Percentiles rank a stretch among this genome's conserved stretches.
These are phyloP conservation scores for Phoxinus dragarum DNA, from an alignment of 2,797 vertebrate species.

Conservation along the genomic window DNA sequence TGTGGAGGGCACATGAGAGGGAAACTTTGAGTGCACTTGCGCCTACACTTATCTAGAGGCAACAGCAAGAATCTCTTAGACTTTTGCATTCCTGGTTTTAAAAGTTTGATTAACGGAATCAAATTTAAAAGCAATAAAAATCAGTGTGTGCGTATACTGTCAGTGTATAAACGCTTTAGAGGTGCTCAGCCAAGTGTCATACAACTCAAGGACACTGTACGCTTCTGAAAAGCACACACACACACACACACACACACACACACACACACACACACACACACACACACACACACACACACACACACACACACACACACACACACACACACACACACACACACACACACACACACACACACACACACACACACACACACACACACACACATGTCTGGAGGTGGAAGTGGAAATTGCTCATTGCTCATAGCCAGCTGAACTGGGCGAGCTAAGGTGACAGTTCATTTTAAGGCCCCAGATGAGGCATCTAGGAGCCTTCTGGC, in stretches of 20 bases:
- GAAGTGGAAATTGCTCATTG: constrained; percentile 46
- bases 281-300: constrained; percentile 37
- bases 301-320: constrained; percentile 35
- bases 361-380: constrained; percentile 38
- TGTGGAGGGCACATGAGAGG: constrained; percentile 19
- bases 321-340: constrained; percentile 35
- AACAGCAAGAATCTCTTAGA: background rate
- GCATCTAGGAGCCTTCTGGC: constrained; percentile 37
- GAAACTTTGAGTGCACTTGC: constrained; percentile 31
- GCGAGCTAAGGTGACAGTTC: constrained; percentile 34
- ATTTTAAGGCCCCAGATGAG: constrained; percentile 38
- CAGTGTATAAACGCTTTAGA: constrained; percentile 68
- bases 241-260: constrained; percentile 36
- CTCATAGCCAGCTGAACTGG: constrained; percentile 47
- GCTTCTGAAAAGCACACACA: constrained; percentile 43
- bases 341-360: constrained; percentile 35
- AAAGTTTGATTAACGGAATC: constrained; percentile 44
- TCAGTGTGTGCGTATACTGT: constrained; percentile 35
- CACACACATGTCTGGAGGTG: constrained; percentile 29
- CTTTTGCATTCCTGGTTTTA: constrained; percentile 49
- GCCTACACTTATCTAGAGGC: constrained; percentile 30
- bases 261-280: constrained; percentile 35
- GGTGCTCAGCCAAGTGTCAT: constrained; percentile 63
- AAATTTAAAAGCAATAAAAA: background rate
- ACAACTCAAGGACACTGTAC: constrained; percentile 62